Evolutionary conservation across 2,797 vertebrate genomes (phyloP).

Genomic region (Labroides dimidiatus): DNA sequence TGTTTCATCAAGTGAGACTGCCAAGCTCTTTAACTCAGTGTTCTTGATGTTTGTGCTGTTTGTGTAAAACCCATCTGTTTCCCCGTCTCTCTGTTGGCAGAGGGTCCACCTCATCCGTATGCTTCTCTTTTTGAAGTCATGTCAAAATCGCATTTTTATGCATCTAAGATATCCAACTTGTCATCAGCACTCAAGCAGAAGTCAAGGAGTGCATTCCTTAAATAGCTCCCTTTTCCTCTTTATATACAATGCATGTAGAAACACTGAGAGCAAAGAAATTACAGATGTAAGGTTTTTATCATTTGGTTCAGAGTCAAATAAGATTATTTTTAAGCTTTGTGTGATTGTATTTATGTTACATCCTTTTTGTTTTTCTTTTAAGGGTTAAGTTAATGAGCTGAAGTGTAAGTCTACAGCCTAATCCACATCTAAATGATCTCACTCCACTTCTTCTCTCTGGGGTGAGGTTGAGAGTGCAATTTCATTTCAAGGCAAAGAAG

Average conservation of each 20-base stretch:
- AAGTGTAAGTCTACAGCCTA: constrained; percentile 35
- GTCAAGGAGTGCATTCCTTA: constrained; percentile 73
- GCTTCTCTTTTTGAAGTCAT: constrained; percentile 86
- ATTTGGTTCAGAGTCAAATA: constrained; percentile 22
- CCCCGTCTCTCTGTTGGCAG: constrained; percentile 85
- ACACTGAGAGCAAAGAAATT: constrained; percentile 31
- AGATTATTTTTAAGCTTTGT: constrained; percentile 3
- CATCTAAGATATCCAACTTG: constrained; percentile 82
- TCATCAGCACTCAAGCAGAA: constrained; percentile 78
- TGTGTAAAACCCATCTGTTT: constrained; percentile 90
- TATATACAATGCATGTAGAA: constrained; percentile 50
- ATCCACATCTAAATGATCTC: constrained; percentile 54
- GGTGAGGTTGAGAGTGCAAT: constrained; percentile 43
- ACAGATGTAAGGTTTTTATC: constrained; percentile 37
- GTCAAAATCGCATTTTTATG: constrained; percentile 83
- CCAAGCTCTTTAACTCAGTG: constrained; percentile 87
- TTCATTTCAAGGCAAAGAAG: constrained; percentile 51
- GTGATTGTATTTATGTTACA: constrained; percentile 21
- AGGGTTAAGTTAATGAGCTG: constrained; percentile 46
- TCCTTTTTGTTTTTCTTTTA: constrained; percentile 27
- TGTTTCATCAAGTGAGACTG: constrained; percentile 87
- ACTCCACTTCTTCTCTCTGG: constrained; percentile 42
- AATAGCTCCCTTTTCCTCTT: constrained; percentile 68
- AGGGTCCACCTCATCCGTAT: constrained; percentile 87
- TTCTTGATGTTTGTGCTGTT: constrained; percentile 89